These are phyloP conservation scores for Falco concolor DNA, from an alignment of 2,797 vertebrate species.

Conservation along the genomic window DNA sequence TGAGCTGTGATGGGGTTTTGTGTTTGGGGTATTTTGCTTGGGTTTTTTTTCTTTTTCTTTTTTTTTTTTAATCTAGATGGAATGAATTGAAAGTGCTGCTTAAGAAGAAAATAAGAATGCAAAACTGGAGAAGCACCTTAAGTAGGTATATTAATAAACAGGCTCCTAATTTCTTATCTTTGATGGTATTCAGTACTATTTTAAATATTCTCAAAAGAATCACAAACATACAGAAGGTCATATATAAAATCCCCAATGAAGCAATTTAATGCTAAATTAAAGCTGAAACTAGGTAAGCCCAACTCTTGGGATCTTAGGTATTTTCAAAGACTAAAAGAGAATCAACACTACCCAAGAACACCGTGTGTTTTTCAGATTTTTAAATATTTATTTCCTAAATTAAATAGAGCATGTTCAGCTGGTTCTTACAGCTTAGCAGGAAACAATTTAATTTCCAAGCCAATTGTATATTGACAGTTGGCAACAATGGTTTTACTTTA, in stretches of 20 bases:
- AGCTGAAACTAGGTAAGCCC: slow-evolving; percentile 52
- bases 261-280: slow-evolving; percentile 65
- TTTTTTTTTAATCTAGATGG: neutral
- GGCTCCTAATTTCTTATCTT: slow-evolving; percentile 48
- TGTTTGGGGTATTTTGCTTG: neutral
- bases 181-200: slow-evolving; percentile 58
- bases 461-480: slow-evolving; percentile 62
- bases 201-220: slow-evolving; percentile 58
- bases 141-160: slow-evolving; percentile 51
- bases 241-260: slow-evolving; percentile 55
- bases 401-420: slow-evolving; percentile 63
- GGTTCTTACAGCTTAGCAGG: slow-evolving; percentile 57
- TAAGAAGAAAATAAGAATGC: slow-evolving; percentile 30
- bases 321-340: slow-evolving; percentile 61
- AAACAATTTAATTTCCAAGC: slow-evolving; percentile 71
- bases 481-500: slow-evolving; percentile 58
- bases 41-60: neutral
- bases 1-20: neutral
- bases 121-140: neutral
- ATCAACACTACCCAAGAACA: slow-evolving; percentile 52
- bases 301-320: slow-evolving; percentile 40
- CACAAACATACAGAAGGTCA: slow-evolving; percentile 47
- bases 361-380: slow-evolving; percentile 51
- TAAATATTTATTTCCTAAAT: slow-evolving; percentile 69
- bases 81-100: slow-evolving; percentile 32